Conservation (phyloP, 2,113 vertebrate species). For the Clarias macrocephalus region DNA sequence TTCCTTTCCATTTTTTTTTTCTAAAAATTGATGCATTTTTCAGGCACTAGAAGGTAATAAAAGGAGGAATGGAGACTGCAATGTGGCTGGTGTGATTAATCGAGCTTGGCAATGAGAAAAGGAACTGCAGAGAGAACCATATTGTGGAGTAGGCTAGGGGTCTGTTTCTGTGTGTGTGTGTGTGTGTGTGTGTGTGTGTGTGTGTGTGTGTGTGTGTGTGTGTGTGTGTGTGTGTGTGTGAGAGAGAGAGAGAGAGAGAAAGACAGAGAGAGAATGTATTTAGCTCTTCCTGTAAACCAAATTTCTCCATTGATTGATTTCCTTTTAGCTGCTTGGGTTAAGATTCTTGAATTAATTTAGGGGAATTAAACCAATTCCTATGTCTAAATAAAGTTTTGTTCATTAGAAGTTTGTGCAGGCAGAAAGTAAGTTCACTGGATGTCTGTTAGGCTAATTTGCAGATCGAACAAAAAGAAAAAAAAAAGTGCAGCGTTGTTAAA, state of each 20-base stretch:
- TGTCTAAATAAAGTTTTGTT: not conserved
- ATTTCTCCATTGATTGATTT: conserved; percentile 16
- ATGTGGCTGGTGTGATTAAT: conserved; percentile 70
- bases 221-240: conserved; percentile 57
- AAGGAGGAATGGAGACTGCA: conserved; percentile 58
- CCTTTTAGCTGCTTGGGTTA: not conserved
- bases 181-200: conserved; percentile 53
- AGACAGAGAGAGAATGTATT: conserved; percentile 1
- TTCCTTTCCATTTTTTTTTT: conserved; percentile 20
- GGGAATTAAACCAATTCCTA: not conserved
- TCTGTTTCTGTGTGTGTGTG: conserved; percentile 49
- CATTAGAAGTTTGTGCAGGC: not conserved
- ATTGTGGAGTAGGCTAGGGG: conserved; percentile 55
- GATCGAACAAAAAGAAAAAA: not conserved
- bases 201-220: conserved; percentile 56
- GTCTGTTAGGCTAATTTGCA: not conserved
- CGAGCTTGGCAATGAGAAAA: conserved; percentile 72
- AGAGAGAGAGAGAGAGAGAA: not conserved
- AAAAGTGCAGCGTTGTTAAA: not conserved
- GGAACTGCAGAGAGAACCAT: conserved; percentile 62
- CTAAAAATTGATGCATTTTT: conserved; percentile 57
- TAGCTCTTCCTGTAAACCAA: conserved; percentile 3
- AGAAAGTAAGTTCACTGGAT: not conserved
- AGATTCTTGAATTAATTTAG: not conserved
- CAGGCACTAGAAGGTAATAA: conserved; percentile 60